These are phyloP conservation scores for Ochotona princeps DNA, from an alignment of 2,113 vertebrate species.

Conservation along the genomic window DNA sequence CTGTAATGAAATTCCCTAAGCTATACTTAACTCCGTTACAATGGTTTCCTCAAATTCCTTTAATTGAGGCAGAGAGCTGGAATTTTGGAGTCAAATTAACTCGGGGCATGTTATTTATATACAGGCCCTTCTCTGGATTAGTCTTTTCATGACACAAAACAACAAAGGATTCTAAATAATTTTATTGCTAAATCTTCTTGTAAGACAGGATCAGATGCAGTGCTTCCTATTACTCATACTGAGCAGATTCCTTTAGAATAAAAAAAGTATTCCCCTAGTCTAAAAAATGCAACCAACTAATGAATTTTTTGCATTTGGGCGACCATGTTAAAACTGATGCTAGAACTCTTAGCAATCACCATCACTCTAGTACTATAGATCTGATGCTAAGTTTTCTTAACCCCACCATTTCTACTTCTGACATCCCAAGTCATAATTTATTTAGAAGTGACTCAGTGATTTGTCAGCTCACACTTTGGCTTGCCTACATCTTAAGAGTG, in stretches of 20 bases:
- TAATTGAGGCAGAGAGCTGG: slow-evolving; percentile 58
- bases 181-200: slow-evolving; percentile 21
- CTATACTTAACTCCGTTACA: slow-evolving; percentile 61
- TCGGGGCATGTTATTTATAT: slow-evolving; percentile 59
- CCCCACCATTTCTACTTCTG: neutral
- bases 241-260: neutral
- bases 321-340: neutral
- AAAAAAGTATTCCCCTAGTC: neutral
- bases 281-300: neutral
- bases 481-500: neutral
- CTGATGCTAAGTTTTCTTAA: neutral
- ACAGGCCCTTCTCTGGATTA: slow-evolving; percentile 45
- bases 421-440: neutral
- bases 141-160: slow-evolving; percentile 22
- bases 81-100: slow-evolving; percentile 55
- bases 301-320: neutral
- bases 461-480: neutral
- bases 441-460: neutral
- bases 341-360: neutral
- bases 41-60: slow-evolving; percentile 35
- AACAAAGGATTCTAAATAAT: slow-evolving; percentile 34
- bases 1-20: slow-evolving; percentile 4
- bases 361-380: neutral
- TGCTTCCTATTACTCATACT: slow-evolving; percentile 1
- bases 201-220: neutral